A percentile compares a stretch with the other conserved stretches of the same genome.
These are phyloP conservation scores for Agriopis leucophaearia DNA, from an alignment of 2,888 invertebrate genomes.

Conservation along the genomic window DNA sequence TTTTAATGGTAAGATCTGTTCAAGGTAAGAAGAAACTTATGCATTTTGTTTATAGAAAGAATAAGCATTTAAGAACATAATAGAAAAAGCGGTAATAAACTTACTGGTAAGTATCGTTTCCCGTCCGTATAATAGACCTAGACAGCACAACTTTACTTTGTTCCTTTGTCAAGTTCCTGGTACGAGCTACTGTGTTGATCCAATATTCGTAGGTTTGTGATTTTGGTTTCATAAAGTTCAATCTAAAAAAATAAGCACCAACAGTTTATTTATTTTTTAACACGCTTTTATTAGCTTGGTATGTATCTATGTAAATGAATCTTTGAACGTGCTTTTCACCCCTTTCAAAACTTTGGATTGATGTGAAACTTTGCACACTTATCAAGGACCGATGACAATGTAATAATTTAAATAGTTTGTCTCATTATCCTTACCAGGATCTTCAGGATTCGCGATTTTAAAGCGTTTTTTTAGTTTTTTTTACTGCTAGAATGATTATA, in stretches of 20 bases:
- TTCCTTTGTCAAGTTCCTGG: conserved; percentile 12
- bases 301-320: no score
- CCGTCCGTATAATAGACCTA: conserved; percentile 7
- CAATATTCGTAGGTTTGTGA: conserved; percentile 10
- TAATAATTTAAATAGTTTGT: no score
- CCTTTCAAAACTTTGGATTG: no score
- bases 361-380: no score
- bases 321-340: no score
- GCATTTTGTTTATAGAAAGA: neutral
- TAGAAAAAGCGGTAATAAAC: neutral
- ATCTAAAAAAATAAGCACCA: conserved; percentile 6
- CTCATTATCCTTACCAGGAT: no score
- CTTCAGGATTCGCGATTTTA: no score
- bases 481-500: no score
- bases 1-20: neutral
- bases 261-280: no score
- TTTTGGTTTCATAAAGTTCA: conserved; percentile 4
- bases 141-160: conserved; percentile 11
- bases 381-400: no score
- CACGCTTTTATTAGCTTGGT: no score
- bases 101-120: neutral
- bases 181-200: conserved; percentile 1
- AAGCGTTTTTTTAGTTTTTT: no score
- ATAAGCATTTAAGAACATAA: neutral
- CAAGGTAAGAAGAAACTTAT: neutral